phyloP scores from a whole-genome alignment of 1,140 invertebrate species.

The Polypedilum pembai region DNA sequence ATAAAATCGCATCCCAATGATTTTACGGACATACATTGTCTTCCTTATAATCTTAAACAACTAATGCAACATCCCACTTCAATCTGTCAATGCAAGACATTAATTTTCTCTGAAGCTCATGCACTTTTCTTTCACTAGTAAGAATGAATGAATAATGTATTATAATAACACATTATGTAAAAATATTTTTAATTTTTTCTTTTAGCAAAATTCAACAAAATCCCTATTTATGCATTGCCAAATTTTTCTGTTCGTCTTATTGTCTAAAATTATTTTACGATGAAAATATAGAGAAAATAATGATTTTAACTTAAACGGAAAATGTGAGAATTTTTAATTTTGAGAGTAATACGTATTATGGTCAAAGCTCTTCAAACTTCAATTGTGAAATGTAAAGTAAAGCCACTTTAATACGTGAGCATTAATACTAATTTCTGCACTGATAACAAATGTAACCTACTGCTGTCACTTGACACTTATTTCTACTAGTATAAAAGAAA shows the following conservation, averaged over 20 bases:
- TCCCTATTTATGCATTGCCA: background rate
- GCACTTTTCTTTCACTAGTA: background rate
- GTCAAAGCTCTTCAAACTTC: background rate
- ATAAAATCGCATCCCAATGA: background rate
- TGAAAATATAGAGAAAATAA: background rate
- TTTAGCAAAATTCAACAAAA: slow-evolving; percentile 30
- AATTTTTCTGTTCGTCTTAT: background rate
- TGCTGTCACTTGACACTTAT: background rate
- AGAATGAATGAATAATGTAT: background rate
- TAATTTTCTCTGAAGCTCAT: background rate
- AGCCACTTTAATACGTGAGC: slow-evolving; percentile 1
- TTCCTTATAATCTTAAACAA: background rate
- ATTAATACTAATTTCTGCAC: background rate
- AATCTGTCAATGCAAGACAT: background rate
- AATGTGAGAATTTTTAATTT: background rate
- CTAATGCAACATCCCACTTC: background rate
- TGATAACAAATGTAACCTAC: background rate
- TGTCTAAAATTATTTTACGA: background rate
- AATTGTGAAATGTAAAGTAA: background rate
- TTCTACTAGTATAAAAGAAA: slow-evolving; percentile 7
- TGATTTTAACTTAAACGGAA: background rate
- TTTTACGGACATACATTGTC: background rate
- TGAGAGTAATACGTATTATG: background rate
- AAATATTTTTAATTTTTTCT: slow-evolving; percentile 16
- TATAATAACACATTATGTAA: background rate